These are phyloP conservation scores for Phengaris arion DNA, from an alignment of 2,888 invertebrate genomes.

Conservation along the genomic window DNA sequence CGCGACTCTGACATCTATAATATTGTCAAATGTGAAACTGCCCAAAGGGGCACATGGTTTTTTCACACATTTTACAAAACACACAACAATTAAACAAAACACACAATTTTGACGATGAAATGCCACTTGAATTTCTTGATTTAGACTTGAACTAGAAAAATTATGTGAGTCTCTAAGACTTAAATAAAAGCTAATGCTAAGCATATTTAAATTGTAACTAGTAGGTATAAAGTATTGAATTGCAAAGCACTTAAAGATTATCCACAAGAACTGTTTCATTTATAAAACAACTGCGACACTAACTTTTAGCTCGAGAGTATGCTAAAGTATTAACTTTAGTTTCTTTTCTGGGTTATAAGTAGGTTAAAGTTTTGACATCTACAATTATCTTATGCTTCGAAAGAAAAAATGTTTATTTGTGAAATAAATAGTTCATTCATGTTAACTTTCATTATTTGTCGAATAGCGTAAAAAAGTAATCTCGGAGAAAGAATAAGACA, in stretches of 20 bases:
- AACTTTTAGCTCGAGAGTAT: not conserved
- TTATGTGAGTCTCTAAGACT: no score
- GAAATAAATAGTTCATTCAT: not conserved
- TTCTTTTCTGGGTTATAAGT: conserved; percentile 7
- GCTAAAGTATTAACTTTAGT: not conserved
- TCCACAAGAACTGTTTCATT: not conserved
- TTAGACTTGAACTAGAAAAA: no score
- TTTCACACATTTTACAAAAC: no score
- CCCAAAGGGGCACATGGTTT: no score
- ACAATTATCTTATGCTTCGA: not conserved
- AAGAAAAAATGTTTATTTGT: not conserved
- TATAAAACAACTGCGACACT: not conserved
- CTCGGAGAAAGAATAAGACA: no score
- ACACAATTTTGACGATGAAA: no score
- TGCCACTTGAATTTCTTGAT: no score
- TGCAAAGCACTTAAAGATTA: not conserved
- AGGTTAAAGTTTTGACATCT: not conserved
- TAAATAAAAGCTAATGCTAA: no score
- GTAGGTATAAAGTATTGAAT: not conserved
- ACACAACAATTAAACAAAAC: no score
- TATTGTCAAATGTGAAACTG: no score
- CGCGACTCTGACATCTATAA: not conserved
- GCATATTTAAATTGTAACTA: not conserved
- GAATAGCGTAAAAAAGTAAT: no score
- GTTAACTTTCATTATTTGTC: no score